Evolutionary conservation across 2,888 invertebrate species (phyloP), one percentile per base, ranked within the genome.

Genomic region (Alcis repandata): DNA sequence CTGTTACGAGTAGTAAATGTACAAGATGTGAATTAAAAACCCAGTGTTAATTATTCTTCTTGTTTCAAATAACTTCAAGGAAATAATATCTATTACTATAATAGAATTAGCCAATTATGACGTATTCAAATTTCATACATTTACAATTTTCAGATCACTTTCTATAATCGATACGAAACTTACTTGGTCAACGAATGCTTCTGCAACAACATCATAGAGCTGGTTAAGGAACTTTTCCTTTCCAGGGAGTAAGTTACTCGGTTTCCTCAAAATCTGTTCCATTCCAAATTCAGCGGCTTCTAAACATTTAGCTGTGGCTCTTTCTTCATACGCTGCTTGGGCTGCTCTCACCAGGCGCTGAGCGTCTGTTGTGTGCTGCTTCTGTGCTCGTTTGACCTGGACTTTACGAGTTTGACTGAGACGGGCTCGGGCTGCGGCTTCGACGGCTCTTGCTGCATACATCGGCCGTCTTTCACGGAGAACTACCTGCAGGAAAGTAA

Each of bases 151-250:
- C n/a, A n/a, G n/a, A n/a, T n/a, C n/a, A n/a, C n/a, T n/a, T n/a
- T 17, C 17, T 0, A 45, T 20, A 32, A 27, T 6, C 17, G 20
- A 20, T 6, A 43, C 0, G 0, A 19, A 36, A n/a, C 20, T 36
- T 67, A 91, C 92, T 87, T 92, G 92, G 74, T 91, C 90, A 53
- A 92, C 77, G 69, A 91, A 91, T 59, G 88, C 87, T 57, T 85
- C 77, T 10, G 86, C 90, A 22, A 91, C 85, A 49, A 92, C 85
- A 67, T 87, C 80, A 59, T 91, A 83, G 19, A 93, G 68, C 61
- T 88, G 78, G 40, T 89, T 85, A 59, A 92, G 70, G 66, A 80
- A 91, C 69, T 86, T 90, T 36, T 92, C 92, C 72, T 91, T 92
- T 2, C 78, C 85, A 1, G 89, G 92, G 40, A 93, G 72, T 56